A percentile compares a stretch with the other conserved stretches of the same genome.
These are phyloP conservation scores for Calonectris borealis DNA, from an alignment of 2,113 vertebrate genomes.

Conservation along the genomic window DNA sequence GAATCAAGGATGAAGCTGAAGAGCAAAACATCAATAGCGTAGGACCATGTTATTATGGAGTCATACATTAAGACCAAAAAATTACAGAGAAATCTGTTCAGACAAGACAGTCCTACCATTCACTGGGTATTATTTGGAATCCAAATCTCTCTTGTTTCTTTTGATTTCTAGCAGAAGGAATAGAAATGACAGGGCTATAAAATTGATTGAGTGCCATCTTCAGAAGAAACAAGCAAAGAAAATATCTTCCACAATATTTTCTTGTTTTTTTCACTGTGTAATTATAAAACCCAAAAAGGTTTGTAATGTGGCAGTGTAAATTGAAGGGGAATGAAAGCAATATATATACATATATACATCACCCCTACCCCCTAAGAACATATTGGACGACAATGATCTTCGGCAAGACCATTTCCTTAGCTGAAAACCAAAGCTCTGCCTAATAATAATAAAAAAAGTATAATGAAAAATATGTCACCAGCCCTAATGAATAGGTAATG, in stretches of 20 bases:
- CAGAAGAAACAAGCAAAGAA: background rate
- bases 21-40: background rate
- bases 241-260: background rate
- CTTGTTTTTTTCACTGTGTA: background rate
- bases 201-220: background rate
- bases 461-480: background rate
- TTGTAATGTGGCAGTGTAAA: background rate
- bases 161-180: background rate
- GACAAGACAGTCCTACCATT: background rate
- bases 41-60: background rate
- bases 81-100: background rate
- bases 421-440: background rate
- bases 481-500: background rate
- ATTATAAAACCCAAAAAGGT: background rate
- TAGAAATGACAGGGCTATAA: background rate
- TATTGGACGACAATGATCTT: background rate
- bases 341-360: no score
- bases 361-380: fast-evolving
- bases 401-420: background rate
- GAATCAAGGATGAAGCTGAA: background rate
- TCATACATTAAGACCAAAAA: background rate
- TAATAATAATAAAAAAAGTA: background rate
- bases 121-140: background rate
- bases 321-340: background rate
- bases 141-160: background rate